These are phyloP conservation scores for Lepidochrysops patricia DNA, from an alignment of 2,888 invertebrate species.

Conservation along the genomic window DNA sequence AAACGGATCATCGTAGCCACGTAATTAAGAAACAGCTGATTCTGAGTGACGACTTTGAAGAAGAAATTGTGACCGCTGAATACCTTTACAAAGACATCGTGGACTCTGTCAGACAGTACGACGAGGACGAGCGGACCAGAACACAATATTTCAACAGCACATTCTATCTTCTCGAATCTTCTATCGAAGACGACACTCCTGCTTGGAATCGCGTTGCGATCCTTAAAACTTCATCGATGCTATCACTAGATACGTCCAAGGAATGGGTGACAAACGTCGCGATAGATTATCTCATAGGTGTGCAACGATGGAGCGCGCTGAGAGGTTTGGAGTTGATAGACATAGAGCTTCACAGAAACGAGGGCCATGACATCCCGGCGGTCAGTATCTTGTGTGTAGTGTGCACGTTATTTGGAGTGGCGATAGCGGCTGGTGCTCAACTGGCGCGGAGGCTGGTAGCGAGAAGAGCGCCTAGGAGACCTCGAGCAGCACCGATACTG, in stretches of 20 bases:
- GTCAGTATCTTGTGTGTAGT: slow-evolving; percentile 20
- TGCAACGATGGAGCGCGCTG: slow-evolving; percentile 8
- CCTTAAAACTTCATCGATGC: neutral
- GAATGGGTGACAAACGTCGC: slow-evolving; percentile 14
- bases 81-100: slow-evolving; percentile 25
- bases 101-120: slow-evolving; percentile 19
- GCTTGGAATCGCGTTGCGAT: slow-evolving; percentile 9
- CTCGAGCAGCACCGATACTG: slow-evolving; percentile 33
- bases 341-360: slow-evolving; percentile 4
- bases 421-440: slow-evolving; percentile 21
- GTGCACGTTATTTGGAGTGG: slow-evolving; percentile 23
- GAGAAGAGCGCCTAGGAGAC: slow-evolving; percentile 25
- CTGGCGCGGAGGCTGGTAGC: slow-evolving; percentile 18
- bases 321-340: slow-evolving; percentile 5
- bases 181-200: neutral
- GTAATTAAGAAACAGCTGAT: slow-evolving; percentile 17
- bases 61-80: neutral
- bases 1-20: neutral
- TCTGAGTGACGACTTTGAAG: slow-evolving; percentile 23
- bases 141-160: slow-evolving; percentile 19
- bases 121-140: slow-evolving; percentile 16
- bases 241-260: neutral
- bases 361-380: slow-evolving; percentile 18
- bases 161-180: slow-evolving; percentile 9
- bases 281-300: slow-evolving; percentile 1